Evolutionary conservation across 2,113 vertebrate genomes (phyloP).

Genomic region (Rhinolophus ferrumequinum): DNA sequence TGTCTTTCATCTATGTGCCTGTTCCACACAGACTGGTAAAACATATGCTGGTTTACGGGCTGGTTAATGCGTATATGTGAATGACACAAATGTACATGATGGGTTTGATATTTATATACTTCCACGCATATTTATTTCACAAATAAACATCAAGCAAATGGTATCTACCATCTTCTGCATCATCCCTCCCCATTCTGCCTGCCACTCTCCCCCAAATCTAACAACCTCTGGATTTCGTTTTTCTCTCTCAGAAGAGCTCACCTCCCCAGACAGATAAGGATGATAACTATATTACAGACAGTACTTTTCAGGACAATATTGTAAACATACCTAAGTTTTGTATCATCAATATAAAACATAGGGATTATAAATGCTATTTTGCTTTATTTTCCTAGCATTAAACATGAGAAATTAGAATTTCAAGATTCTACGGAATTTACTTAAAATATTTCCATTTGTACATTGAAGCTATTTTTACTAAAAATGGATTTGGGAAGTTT

Average conservation of each 20-base stretch:
- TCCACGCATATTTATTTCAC: background rate
- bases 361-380: background rate
- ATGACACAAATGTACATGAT: background rate
- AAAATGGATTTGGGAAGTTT: background rate
- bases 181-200: background rate
- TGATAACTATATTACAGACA: background rate
- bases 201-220: background rate
- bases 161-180: background rate
- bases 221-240: background rate
- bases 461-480: background rate
- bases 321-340: background rate
- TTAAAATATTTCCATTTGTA: background rate
- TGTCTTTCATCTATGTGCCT: background rate
- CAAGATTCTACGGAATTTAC: background rate
- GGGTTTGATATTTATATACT: background rate
- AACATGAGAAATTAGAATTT: conserved; percentile 15
- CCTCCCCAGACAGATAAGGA: background rate
- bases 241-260: background rate
- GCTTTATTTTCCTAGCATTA: background rate
- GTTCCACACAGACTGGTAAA: background rate
- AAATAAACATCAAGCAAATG: background rate
- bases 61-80: background rate
- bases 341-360: background rate
- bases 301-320: background rate
- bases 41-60: too few relatives aligned